Percentiles rank a stretch among this genome's conserved stretches.
Conservation (phyloP, 1,140 invertebrate species). For the Frieseomelitta varia region DNA sequence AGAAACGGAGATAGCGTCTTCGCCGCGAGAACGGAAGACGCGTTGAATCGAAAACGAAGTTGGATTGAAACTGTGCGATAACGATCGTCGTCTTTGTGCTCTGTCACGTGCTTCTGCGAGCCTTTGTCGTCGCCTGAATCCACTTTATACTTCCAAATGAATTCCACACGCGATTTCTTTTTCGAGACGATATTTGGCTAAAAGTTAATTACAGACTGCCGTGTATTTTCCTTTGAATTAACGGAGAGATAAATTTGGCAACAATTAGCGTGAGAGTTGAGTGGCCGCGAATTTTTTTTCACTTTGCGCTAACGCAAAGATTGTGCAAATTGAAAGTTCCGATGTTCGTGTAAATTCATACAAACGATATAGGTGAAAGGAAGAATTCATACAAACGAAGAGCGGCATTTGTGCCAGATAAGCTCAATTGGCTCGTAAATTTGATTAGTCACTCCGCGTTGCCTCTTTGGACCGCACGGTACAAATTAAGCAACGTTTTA, state of each 20-base stretch:
- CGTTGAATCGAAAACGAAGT: constrained; percentile 45
- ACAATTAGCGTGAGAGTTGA: too few species aligned
- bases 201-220: neutral
- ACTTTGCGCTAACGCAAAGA: too few species aligned
- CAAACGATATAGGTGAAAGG: neutral
- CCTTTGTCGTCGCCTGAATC: neutral
- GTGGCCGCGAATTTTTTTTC: too few species aligned
- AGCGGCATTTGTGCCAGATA: constrained; percentile 29
- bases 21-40: constrained; percentile 25
- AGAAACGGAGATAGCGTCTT: constrained; percentile 52
- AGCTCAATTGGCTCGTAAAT: constrained; percentile 43
- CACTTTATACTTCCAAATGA: neutral
- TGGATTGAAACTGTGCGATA: constrained; percentile 20
- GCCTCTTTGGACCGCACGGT: constrained; percentile 21
- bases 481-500: constrained; percentile 50
- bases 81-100: neutral
- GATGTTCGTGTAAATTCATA: too few species aligned
- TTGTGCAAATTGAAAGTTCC: too few species aligned
- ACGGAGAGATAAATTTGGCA: too few species aligned
- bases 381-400: constrained; percentile 16
- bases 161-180: neutral
- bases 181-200: neutral
- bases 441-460: constrained; percentile 42
- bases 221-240: neutral
- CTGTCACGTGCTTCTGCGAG: neutral